A percentile compares a stretch with the other conserved stretches of the same genome.
phyloP scores from a whole-genome alignment of 2,113 vertebrate species.

The Theristicus caerulescens region DNA sequence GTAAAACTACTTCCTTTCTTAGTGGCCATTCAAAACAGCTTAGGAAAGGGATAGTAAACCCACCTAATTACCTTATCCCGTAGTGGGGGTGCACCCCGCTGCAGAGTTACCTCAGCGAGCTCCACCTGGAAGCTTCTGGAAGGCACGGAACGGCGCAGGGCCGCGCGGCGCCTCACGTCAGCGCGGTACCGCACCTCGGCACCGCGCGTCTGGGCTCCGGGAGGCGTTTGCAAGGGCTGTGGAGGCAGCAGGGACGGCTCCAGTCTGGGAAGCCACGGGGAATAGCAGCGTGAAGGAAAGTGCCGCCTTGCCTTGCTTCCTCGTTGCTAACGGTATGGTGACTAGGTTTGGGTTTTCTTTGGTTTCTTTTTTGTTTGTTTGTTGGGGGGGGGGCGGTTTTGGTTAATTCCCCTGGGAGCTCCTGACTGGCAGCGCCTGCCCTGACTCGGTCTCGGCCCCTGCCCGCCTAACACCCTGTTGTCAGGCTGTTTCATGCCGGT shows the following conservation, averaged over 20 bases:
- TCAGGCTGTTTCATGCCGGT: fast-evolving
- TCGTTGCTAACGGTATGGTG: fast-evolving
- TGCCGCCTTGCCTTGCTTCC: fast-evolving
- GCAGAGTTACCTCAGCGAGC: fast-evolving
- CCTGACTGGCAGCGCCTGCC: fast-evolving
- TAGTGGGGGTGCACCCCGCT: fast-evolving
- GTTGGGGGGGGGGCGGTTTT: fast-evolving
- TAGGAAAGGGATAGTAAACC: fast-evolving
- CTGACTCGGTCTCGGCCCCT: too few species aligned
- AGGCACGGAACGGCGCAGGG: fast-evolving
- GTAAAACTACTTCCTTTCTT: fast-evolving
- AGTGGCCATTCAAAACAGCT: fast-evolving
- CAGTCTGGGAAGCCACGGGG: fast-evolving
- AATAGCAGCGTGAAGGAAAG: fast-evolving
- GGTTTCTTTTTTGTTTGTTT: too few species aligned
- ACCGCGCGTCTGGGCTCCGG: fast-evolving
- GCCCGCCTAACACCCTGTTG: fast-evolving
- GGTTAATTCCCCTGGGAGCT: background rate
- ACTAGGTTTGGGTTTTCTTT: fast-evolving
- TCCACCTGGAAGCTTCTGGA: background rate
- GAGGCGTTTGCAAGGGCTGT: fast-evolving
- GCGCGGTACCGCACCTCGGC: too few species aligned
- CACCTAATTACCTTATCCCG: fast-evolving
- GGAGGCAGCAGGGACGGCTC: fast-evolving
- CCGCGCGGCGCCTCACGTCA: fast-evolving